Percentiles rank a stretch among this genome's conserved stretches.
These are phyloP conservation scores for Elephas maximus DNA, from an alignment of 2,113 vertebrate genomes.

Conservation along the genomic window DNA sequence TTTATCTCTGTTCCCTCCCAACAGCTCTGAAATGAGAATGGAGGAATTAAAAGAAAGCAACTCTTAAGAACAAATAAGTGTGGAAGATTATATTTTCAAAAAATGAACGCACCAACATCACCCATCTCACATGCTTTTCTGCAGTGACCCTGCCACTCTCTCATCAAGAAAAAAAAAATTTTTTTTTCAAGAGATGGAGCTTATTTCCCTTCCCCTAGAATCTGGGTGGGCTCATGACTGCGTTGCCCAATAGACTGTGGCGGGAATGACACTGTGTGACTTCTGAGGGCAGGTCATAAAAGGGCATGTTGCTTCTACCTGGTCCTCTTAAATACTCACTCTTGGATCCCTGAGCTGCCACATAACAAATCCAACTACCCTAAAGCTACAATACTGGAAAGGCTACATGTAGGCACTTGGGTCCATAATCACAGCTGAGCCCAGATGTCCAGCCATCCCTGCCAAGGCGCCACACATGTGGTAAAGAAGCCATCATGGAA, in stretches of 20 bases:
- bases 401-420: neutral
- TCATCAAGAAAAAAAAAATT: too few relatives aligned
- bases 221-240: neutral
- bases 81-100: neutral
- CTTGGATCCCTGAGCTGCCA: neutral
- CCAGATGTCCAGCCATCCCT: neutral
- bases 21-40: slow-evolving; percentile 7
- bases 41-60: slow-evolving; percentile 32
- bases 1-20: neutral
- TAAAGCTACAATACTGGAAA: neutral
- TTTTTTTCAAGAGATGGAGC: neutral
- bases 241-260: neutral
- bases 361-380: neutral
- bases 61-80: neutral
- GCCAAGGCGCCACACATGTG: neutral
- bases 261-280: neutral
- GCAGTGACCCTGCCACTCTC: neutral
- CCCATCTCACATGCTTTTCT: slow-evolving; percentile 6
- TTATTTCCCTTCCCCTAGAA: neutral
- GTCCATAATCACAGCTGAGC: neutral
- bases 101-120: neutral
- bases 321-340: slow-evolving; percentile 10
- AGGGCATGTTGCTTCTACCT: neutral
- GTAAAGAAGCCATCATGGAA: slow-evolving; percentile 14
- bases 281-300: neutral